These are phyloP conservation scores for Phymatocera aterrima DNA, from an alignment of 2,888 invertebrate species.

Conservation along the genomic window DNA sequence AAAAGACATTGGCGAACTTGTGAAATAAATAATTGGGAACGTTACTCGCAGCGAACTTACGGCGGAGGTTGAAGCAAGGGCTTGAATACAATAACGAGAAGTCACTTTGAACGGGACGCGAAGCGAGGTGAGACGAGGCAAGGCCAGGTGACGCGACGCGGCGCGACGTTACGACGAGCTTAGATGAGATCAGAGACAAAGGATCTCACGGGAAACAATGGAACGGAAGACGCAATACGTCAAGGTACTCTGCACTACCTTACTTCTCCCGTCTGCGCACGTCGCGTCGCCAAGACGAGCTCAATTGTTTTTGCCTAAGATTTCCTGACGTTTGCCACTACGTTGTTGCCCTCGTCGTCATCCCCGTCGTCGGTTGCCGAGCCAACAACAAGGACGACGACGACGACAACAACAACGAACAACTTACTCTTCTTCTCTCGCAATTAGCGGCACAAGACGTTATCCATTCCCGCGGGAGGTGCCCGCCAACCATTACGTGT, in stretches of 20 bases:
- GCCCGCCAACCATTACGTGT: no score
- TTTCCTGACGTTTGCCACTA: conserved; percentile 34
- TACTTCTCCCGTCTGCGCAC: no score
- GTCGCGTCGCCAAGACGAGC: conserved; percentile 17
- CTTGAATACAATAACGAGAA: conserved; percentile 34
- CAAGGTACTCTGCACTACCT: no score
- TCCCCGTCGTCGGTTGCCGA: neutral
- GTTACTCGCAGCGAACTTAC: neutral
- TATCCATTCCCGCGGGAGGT: neutral
- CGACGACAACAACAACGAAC: no score
- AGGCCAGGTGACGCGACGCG: no score
- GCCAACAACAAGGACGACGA: neutral
- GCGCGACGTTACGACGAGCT: conserved; percentile 11
- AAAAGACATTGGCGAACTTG: neutral
- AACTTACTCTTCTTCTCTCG: no score
- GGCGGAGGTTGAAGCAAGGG: neutral
- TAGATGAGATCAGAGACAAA: conserved; percentile 40
- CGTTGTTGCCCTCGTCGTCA: neutral
- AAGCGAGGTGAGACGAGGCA: no score
- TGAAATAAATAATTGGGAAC: conserved; percentile 32
- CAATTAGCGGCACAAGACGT: no score
- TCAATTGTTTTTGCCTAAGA: conserved; percentile 24
- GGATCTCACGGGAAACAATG: conserved; percentile 33
- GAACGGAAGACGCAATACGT: conserved; percentile 42
- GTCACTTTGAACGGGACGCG: no score